Conservation (phyloP, 2,888 invertebrate species). For the Baronia brevicornis region DNA sequence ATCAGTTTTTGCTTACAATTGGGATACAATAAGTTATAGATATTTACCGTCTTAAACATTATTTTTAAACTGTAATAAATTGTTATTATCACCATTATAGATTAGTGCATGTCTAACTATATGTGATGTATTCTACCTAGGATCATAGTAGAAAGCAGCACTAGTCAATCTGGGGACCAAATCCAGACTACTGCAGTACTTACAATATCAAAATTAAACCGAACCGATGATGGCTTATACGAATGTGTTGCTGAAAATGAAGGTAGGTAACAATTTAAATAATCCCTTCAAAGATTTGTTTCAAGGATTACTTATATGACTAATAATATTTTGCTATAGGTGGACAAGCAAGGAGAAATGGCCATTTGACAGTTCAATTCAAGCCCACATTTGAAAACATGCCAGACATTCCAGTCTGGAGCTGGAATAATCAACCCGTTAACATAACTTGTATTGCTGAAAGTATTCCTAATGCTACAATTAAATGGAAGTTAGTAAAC, state of each 20-base stretch:
- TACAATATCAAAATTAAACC: conserved; percentile 78
- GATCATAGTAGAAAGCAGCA: conserved; percentile 77
- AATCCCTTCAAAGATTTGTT: conserved; percentile 4
- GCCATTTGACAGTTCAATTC: conserved; percentile 89
- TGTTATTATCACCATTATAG: too few species aligned
- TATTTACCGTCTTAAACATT: too few species aligned
- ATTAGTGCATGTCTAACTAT: background rate
- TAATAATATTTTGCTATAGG: conserved; percentile 40
- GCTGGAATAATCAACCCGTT: conserved; percentile 87
- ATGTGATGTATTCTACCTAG: conserved; percentile 36
- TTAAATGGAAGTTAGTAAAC: conserved; percentile 82
- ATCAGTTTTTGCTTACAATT: too few species aligned
- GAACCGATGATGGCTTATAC: conserved; percentile 91
- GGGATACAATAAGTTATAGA: too few species aligned
- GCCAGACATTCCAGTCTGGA: conserved; percentile 84
- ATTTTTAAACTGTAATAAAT: too few species aligned
- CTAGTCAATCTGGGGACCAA: conserved; percentile 59
- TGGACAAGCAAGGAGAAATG: conserved; percentile 83
- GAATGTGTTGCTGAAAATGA: conserved; percentile 89
- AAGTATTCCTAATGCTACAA: conserved; percentile 92
- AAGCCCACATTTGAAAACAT: conserved; percentile 85
- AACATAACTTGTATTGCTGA: conserved; percentile 93
- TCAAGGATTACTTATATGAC: background rate
- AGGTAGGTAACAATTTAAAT: conserved; percentile 43
- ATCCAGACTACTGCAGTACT: conserved; percentile 78